These are phyloP conservation scores for Rhagonycha fulva DNA, from an alignment of 2,888 invertebrate genomes.

Conservation along the genomic window DNA sequence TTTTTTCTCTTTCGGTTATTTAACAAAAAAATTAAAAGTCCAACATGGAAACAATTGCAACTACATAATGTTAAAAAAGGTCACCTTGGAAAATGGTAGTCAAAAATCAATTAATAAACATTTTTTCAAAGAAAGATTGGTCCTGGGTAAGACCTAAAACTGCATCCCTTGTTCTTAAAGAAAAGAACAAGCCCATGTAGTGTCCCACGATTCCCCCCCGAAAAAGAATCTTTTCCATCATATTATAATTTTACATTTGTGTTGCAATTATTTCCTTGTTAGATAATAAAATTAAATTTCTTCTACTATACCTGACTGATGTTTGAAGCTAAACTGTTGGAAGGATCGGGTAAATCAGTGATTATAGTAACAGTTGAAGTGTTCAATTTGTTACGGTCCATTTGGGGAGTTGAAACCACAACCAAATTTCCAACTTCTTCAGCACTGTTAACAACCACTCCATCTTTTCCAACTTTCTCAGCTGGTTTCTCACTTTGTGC, in stretches of 20 bases:
- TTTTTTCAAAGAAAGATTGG: too few relatives aligned
- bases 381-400: constrained; percentile 52
- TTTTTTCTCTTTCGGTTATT: neutral
- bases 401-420: constrained; percentile 47
- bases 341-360: constrained; percentile 61
- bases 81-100: neutral
- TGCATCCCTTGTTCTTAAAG: too few relatives aligned
- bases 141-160: too few relatives aligned
- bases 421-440: constrained; percentile 46
- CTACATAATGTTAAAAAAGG: neutral
- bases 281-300: too few relatives aligned
- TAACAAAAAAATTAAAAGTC: too few relatives aligned
- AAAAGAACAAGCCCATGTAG: too few relatives aligned
- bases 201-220: too few relatives aligned
- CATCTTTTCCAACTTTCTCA: constrained; percentile 36
- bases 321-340: constrained; percentile 76
- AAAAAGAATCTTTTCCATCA: too few relatives aligned
- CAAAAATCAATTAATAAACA: neutral
- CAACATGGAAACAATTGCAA: too few relatives aligned
- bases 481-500: neutral
- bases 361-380: constrained; percentile 60
- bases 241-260: too few relatives aligned
- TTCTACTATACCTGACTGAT: constrained; percentile 64
- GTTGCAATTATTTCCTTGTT: too few relatives aligned
- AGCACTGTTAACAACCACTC: constrained; percentile 43